Percentiles rank a stretch among this genome's conserved stretches.
phyloP scores from a whole-genome alignment of 2,888 invertebrate genomes.

The Suillia variegata region DNA sequence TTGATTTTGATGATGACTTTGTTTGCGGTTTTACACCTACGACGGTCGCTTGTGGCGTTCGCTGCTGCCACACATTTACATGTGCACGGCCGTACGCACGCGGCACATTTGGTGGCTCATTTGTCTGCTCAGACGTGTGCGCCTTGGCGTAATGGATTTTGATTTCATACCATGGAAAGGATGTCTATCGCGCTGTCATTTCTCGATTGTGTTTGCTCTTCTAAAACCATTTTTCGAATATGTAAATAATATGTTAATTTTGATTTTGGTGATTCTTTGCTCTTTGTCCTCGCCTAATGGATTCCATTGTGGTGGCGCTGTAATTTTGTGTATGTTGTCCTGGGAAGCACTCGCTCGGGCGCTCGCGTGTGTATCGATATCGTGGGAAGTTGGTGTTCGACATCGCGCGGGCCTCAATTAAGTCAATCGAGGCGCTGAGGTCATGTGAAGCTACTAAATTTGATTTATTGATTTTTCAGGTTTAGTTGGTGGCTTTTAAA shows the following conservation, averaged over 20 bases:
- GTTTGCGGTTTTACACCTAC: constrained; percentile 16
- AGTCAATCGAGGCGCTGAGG: constrained; percentile 27
- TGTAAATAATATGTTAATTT: constrained; percentile 10
- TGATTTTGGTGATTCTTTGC: neutral
- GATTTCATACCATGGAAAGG: neutral
- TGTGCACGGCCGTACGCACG: too few species aligned
- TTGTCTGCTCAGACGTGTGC: too few species aligned
- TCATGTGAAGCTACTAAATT: constrained; percentile 53
- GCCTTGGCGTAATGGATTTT: neutral
- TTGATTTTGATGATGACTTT: constrained; percentile 3
- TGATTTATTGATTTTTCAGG: constrained; percentile 31
- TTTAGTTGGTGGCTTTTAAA: constrained; percentile 35
- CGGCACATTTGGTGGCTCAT: too few species aligned
- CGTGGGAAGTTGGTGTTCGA: constrained; percentile 38
- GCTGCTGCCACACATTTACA: neutral
- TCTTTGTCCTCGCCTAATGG: neutral
- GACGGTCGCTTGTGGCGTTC: neutral
- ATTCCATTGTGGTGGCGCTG: too few species aligned
- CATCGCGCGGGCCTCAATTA: constrained; percentile 8
- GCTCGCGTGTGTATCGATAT: constrained; percentile 38
- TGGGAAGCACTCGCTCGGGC: too few species aligned
- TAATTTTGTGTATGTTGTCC: too few species aligned
- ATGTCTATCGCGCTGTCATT: too few species aligned
- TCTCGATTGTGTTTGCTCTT: neutral
- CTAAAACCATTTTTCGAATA: neutral